Percentiles rank a stretch among this genome's conserved stretches.
Conservation (phyloP, 1,140 invertebrate species). For the Danaus melanippus region DNA sequence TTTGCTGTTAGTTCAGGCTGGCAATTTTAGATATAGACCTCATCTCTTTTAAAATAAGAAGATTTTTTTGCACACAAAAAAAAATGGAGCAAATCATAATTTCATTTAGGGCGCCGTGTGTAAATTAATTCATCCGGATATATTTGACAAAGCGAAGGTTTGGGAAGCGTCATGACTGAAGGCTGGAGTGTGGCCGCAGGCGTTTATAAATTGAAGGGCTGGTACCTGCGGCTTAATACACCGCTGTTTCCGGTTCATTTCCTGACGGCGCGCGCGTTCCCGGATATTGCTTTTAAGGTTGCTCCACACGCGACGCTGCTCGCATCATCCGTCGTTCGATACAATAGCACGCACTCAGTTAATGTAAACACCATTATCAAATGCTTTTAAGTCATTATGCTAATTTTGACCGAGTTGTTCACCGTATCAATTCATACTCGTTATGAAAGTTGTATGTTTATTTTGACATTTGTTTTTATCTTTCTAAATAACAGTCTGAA, state of each 20-base stretch:
- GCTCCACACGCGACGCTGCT: conserved; percentile 57
- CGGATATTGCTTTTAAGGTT: conserved; percentile 74
- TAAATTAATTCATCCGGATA: conserved; percentile 58
- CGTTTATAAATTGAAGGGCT: conserved; percentile 71
- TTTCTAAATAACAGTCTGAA: too few species aligned
- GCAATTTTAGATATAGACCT: conserved; percentile 61
- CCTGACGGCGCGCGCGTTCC: conserved; percentile 63
- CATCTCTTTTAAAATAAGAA: conserved; percentile 41
- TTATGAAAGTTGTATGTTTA: too few species aligned
- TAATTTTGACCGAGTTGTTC: too few species aligned
- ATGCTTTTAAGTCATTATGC: too few species aligned
- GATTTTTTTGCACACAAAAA: too few species aligned
- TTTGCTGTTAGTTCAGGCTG: conserved; percentile 67
- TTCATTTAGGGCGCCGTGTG: conserved; percentile 20
- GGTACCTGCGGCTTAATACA: conserved; percentile 72
- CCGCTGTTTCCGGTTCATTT: conserved; percentile 73
- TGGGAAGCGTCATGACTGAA: conserved; percentile 31
- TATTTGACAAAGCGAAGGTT: conserved; percentile 33
- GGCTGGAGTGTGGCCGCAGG: conserved; percentile 52
- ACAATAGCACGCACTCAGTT: conserved; percentile 9
- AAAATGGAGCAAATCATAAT: conserved; percentile 14
- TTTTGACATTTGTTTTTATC: too few species aligned
- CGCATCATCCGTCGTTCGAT: conserved; percentile 18
- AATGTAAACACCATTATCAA: too few species aligned
- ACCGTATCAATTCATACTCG: too few species aligned